Evolutionary conservation across 2,113 vertebrate species (phyloP).

Genomic region (Plestiodon gilberti): DNA sequence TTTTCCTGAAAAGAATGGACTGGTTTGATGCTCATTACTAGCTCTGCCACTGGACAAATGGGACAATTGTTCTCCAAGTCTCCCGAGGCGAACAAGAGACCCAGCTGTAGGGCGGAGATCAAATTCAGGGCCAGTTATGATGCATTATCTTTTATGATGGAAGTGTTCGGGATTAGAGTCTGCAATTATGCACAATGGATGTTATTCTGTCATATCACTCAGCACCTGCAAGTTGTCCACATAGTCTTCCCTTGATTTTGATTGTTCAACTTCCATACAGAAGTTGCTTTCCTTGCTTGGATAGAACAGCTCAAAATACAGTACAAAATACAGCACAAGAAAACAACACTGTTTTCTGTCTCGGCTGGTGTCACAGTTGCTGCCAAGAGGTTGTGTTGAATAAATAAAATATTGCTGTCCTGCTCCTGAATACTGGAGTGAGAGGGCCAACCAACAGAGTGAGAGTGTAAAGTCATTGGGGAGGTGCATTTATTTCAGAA

Average conservation of each 20-base stretch:
- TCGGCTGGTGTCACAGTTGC: background rate
- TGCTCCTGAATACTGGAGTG: background rate
- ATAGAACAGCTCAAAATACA: background rate
- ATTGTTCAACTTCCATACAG: background rate
- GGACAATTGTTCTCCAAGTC: background rate
- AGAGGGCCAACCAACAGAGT: too few relatives aligned
- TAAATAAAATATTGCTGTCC: background rate
- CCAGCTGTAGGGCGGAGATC: background rate
- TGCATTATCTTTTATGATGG: background rate
- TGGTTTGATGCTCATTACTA: background rate
- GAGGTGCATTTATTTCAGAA: too few relatives aligned
- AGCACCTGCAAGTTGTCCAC: background rate
- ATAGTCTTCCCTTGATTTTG: background rate
- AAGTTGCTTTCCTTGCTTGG: background rate
- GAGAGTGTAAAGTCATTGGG: background rate
- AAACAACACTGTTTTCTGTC: background rate
- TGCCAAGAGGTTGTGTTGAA: background rate
- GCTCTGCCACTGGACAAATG: background rate
- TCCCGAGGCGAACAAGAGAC: background rate
- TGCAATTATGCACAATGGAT: background rate
- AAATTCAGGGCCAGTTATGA: background rate
- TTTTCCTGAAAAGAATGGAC: background rate
- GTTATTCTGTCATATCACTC: background rate
- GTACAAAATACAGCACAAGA: background rate
- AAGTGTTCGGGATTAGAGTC: background rate